Evolutionary conservation across 2,113 vertebrate genomes (phyloP).

Genomic region (Burhinus oedicnemus): DNA sequence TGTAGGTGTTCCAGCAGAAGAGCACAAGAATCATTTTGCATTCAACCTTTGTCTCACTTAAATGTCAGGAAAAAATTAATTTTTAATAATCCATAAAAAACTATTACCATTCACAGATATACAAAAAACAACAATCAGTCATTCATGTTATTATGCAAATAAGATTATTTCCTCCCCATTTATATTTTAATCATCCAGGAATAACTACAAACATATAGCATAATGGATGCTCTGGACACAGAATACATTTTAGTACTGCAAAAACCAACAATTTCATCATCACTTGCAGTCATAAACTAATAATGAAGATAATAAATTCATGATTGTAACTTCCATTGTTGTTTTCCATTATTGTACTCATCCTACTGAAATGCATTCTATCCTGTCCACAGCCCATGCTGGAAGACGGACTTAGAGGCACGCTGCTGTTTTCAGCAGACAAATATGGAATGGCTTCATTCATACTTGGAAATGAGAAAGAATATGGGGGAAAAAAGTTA

Average conservation of each 20-base stretch:
- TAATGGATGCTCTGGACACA: not conserved
- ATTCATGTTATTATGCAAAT: not conserved
- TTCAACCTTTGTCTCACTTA: conserved; percentile 56
- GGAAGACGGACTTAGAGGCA: not conserved
- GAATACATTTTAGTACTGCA: not conserved
- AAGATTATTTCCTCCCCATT: not conserved
- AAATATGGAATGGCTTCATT: not conserved
- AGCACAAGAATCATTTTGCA: conserved; percentile 33
- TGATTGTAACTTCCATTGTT: not conserved
- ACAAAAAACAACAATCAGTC: not conserved
- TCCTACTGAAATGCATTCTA: not conserved
- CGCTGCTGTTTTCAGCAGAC: not conserved
- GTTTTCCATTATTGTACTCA: not conserved
- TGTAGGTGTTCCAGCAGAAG: conserved; percentile 28
- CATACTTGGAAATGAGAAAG: not conserved
- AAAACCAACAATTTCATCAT: not conserved
- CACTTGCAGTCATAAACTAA: not conserved
- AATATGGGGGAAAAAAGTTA: not conserved
- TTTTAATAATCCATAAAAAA: conserved; percentile 39
- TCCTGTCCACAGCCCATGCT: not conserved
- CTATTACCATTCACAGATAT: conserved; percentile 18
- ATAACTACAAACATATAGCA: not conserved
- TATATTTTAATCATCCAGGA: conserved; percentile 6
- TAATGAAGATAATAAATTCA: not conserved
- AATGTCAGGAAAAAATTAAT: conserved; percentile 53